Conservation (phyloP, 2,888 invertebrate genomes). For the Campoletis raptor region DNA sequence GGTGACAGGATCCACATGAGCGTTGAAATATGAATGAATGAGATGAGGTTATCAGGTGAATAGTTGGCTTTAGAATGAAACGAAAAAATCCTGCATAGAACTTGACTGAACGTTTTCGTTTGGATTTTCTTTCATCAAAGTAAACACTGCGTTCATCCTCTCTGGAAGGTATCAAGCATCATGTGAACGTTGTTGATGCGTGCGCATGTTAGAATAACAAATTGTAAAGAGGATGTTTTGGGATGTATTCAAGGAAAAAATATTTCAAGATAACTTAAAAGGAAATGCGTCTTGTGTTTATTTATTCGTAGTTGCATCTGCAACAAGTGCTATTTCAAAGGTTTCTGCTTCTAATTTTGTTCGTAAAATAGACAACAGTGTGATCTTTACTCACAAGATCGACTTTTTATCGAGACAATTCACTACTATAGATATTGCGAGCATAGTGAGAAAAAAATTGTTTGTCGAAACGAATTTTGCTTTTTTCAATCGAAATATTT, state of each 20-base stretch:
- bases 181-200: conserved; percentile 32
- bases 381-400: conserved; percentile 22
- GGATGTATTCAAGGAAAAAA: conserved; percentile 37
- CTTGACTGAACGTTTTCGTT: not conserved
- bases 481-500: too few species aligned
- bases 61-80: too few species aligned
- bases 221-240: conserved; percentile 42
- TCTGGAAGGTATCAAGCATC: conserved; percentile 19
- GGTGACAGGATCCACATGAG: too few species aligned
- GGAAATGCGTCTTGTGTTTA: conserved; percentile 33
- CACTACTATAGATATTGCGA: too few species aligned
- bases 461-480: too few species aligned
- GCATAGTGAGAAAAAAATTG: too few species aligned
- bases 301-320: conserved; percentile 35
- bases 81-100: too few species aligned
- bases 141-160: not conserved
- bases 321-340: conserved; percentile 27
- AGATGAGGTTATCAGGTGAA: too few species aligned
- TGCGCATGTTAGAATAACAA: conserved; percentile 30
- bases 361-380: conserved; percentile 61
- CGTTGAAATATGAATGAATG: too few species aligned
- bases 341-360: conserved; percentile 66
- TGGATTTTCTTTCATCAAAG: not conserved
- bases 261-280: conserved; percentile 36
- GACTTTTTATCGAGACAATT: not conserved